phyloP scores from a whole-genome alignment of 2,888 invertebrate species.

The Plebejus argus region DNA sequence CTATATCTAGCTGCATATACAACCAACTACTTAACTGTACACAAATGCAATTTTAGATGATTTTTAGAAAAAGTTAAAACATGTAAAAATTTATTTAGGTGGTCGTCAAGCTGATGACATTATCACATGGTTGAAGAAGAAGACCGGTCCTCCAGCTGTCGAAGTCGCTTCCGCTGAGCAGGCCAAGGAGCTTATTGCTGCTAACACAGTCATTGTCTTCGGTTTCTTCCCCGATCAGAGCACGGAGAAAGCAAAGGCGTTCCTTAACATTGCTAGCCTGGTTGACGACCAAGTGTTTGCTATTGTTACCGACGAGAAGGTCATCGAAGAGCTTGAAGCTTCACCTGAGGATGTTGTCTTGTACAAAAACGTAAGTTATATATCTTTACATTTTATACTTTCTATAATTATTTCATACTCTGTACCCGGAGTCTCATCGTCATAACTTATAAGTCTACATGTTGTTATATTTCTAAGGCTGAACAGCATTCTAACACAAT shows the following conservation, averaged over 20 bases:
- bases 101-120: conserved; percentile 96
- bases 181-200: conserved; percentile 90
- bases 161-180: conserved; percentile 89
- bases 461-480: too few species aligned
- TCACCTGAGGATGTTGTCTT: conserved; percentile 90
- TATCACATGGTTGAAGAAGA: conserved; percentile 96
- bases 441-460: too few species aligned
- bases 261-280: conserved; percentile 88
- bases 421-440: too few species aligned
- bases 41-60: not conserved
- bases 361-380: conserved; percentile 90
- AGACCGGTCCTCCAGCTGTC: conserved; percentile 97
- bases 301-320: conserved; percentile 88
- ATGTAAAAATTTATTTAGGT: conserved; percentile 77
- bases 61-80: not conserved
- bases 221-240: conserved; percentile 94
- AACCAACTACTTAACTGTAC: too few species aligned
- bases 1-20: not conserved
- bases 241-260: conserved; percentile 90
- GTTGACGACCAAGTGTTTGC: conserved; percentile 95
- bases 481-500: too few species aligned
- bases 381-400: not conserved
- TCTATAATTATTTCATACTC: too few species aligned
- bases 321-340: conserved; percentile 90
- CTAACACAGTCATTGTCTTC: conserved; percentile 90